Base-by-base conservation (phyloP, 2,888 invertebrate species). In the Euzetes globulus region DNA sequence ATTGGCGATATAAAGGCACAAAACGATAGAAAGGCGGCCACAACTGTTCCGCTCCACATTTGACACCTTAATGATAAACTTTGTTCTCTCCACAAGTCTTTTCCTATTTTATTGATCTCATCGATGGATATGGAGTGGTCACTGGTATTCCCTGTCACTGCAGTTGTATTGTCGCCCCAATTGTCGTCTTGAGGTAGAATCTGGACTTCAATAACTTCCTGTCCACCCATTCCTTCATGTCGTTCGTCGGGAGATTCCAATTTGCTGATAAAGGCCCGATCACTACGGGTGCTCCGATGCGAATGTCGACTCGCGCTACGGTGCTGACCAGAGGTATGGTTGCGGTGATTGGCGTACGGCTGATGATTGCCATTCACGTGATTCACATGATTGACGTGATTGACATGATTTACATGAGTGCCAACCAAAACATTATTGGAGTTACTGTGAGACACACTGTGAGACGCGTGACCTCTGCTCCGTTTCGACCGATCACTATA, bases 131-230 rank as follows among this genome's bases (percentile, higher is more conserved):
- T 91, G 4, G 94, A 96, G 80, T 94, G 93, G 82, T 96, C 97
- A 0, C 94, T 95, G 1, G 96, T 96, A 81, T 95, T 95, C 13
- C 95, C 96, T 0, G 97, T 97, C 45, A 97, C 90, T 0, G 95
- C 96, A 0, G 97, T 97, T 0, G 96, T 96, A 80, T 94, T 96
- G 83, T 97, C 97, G n/a, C 94, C 95, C 97, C 97, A 97, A 83
- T 95, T 95, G 81, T 97, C 97, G 84, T 97, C 97, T 84, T 95
- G 91, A 0, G 94, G 94, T 75, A 96, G 84, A 78, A 96, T 95
- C 85, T 96, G 95, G 50, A 96, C 95, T 85, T 96, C 95, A 71
- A 96, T 94, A 15, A 94, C 91, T 84, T 94, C 94, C 1, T 72
- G 75, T 33, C 58, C 33, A 13, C 19, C 55, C 55, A n/a, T n/a